Evolutionary conservation across 2,888 invertebrate genomes (phyloP).

Genomic region (Chromoteleia sp.): DNA sequence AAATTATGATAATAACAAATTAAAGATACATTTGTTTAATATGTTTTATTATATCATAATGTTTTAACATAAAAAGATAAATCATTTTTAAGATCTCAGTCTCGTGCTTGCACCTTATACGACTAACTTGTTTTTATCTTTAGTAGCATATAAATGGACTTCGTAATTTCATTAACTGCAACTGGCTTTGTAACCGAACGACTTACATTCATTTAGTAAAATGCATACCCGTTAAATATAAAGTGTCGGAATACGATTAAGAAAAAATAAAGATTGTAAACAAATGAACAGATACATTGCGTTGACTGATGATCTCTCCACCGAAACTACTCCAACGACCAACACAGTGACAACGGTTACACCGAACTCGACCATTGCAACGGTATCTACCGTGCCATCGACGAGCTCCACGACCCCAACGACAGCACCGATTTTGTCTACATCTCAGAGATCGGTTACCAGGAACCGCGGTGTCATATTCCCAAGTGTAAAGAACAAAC

Average conservation of each 20-base stretch:
- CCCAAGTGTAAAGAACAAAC: slow-evolving; percentile 96
- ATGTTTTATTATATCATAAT: too few species aligned
- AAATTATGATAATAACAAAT: too few species aligned
- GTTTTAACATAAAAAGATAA: neutral
- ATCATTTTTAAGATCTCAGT: slow-evolving; percentile 16
- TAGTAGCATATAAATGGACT: slow-evolving; percentile 25
- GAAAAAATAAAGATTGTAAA: neutral
- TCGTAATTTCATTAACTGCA: slow-evolving; percentile 47
- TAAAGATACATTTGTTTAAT: too few species aligned
- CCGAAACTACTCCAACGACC: slow-evolving; percentile 81
- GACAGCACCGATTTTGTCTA: slow-evolving; percentile 71
- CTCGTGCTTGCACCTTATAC: slow-evolving; percentile 38
- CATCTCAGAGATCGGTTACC: slow-evolving; percentile 83
- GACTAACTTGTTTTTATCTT: slow-evolving; percentile 33
- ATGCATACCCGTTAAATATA: slow-evolving; percentile 1
- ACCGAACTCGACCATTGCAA: slow-evolving; percentile 12
- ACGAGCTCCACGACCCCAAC: slow-evolving; percentile 73
- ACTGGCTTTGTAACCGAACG: slow-evolving; percentile 5
- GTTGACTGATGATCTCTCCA: slow-evolving; percentile 77
- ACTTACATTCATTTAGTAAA: slow-evolving; percentile 6
- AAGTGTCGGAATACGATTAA: neutral
- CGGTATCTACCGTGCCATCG: slow-evolving; percentile 39
- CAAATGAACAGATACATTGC: slow-evolving; percentile 76
- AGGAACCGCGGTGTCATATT: slow-evolving; percentile 95
- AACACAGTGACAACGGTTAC: slow-evolving; percentile 77